A percentile compares a stretch with the other conserved stretches of the same genome.
Conservation (phyloP, 2,113 vertebrate genomes). For the Odobenus rosmarus region DNA sequence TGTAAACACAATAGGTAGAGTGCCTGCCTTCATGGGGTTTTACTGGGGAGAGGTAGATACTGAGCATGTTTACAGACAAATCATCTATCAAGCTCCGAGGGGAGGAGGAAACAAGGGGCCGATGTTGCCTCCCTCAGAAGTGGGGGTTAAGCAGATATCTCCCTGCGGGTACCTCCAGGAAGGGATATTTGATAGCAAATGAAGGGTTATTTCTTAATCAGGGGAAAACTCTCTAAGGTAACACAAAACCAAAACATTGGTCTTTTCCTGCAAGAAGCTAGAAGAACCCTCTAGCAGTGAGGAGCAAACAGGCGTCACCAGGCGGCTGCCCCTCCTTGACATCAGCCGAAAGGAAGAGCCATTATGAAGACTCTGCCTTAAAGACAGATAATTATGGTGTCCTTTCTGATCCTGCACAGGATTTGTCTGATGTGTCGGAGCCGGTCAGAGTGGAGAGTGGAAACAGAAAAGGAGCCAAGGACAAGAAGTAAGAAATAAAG, state of each 20-base stretch:
- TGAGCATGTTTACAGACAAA: not conserved
- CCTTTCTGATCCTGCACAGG: not conserved
- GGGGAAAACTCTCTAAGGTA: not conserved
- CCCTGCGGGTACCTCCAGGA: not conserved
- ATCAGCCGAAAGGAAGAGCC: not conserved
- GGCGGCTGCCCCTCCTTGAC: not conserved
- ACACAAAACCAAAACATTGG: not conserved
- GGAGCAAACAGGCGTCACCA: too few relatives aligned
- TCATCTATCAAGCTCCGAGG: accelerated
- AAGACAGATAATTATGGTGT: not conserved
- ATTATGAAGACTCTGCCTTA: not conserved
- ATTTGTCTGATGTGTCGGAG: too few relatives aligned
- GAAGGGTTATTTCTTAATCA: not conserved
- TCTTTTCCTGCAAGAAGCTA: not conserved
- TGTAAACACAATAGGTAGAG: not conserved
- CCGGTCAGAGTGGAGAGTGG: not conserved
- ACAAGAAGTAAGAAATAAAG: not conserved
- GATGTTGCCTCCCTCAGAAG: not conserved
- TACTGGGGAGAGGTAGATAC: not conserved
- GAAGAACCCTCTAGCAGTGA: not conserved
- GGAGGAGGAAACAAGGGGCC: not conserved
- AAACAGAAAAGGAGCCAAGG: not conserved
- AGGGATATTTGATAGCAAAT: not conserved
- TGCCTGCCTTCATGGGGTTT: not conserved
- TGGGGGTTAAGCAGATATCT: not conserved